Evolutionary conservation across 2,797 vertebrate species (phyloP).

Genomic region (Hipposideros larvatus): DNA sequence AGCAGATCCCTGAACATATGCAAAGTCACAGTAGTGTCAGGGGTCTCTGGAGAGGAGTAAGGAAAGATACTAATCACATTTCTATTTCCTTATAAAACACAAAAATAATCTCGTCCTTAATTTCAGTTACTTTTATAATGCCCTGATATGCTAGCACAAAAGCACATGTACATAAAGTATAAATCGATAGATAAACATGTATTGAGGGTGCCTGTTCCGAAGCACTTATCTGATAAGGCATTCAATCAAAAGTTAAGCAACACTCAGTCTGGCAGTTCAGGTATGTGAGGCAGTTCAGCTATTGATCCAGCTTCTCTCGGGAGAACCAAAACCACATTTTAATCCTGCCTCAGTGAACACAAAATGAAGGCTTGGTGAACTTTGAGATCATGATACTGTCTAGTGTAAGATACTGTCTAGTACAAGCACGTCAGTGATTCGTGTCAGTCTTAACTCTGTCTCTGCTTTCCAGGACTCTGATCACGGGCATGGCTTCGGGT

Average conservation of each 20-base stretch:
- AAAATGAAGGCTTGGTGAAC: not conserved
- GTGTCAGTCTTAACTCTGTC: not conserved
- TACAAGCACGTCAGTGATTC: not conserved
- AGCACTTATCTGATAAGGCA: not conserved
- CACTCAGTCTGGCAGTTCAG: too few species aligned
- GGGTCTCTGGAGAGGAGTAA: not conserved
- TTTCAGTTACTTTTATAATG: not conserved
- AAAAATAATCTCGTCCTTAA: not conserved
- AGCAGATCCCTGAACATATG: accelerated
- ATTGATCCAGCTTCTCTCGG: not conserved
- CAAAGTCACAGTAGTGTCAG: too few species aligned
- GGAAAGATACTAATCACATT: not conserved
- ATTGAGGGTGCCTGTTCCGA: not conserved
- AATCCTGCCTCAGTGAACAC: not conserved
- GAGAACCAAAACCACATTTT: not conserved
- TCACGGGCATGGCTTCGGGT: constrained; percentile 99
- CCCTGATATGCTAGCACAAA: not conserved
- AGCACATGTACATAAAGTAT: not conserved
- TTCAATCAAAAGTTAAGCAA: not conserved
- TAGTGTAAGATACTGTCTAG: too few species aligned
- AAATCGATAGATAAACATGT: not conserved
- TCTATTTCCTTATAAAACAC: not conserved
- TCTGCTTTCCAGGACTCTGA: constrained; percentile 94
- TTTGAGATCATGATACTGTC: not conserved
- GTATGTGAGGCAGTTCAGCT: too few species aligned